These are phyloP conservation scores for Sceloporus undulatus DNA, from an alignment of 2,113 vertebrate species.

Conservation along the genomic window DNA sequence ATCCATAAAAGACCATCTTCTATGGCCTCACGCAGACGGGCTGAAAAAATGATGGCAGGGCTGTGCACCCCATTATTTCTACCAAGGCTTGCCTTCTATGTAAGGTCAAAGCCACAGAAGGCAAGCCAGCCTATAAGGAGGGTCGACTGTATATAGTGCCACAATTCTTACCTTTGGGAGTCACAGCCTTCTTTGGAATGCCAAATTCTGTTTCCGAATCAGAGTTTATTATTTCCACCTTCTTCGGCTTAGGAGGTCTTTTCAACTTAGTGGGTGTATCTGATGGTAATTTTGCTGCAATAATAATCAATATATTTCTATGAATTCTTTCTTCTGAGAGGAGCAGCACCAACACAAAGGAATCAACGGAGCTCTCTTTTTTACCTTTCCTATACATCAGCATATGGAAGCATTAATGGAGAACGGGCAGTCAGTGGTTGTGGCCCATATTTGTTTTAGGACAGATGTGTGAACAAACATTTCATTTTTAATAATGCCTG, in stretches of 20 bases:
- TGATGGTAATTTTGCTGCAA: slow-evolving; percentile 84
- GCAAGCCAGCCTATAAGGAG: too few relatives aligned
- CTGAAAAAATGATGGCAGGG: too few relatives aligned
- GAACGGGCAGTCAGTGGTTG: too few relatives aligned
- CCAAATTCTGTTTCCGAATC: slow-evolving; percentile 94
- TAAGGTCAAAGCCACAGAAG: too few relatives aligned
- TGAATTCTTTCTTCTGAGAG: neutral
- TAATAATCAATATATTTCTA: slow-evolving; percentile 40
- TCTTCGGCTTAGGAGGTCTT: slow-evolving; percentile 91
- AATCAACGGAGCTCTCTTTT: neutral
- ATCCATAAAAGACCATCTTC: too few relatives aligned
- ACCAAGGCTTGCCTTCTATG: too few relatives aligned
- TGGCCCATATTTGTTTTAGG: neutral
- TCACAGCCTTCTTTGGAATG: slow-evolving; percentile 85
- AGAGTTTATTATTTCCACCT: slow-evolving; percentile 89
- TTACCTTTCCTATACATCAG: too few relatives aligned
- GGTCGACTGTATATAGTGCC: neutral
- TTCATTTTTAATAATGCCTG: neutral
- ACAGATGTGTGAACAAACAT: neutral
- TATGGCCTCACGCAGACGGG: too few relatives aligned
- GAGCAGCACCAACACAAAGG: neutral
- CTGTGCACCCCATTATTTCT: too few relatives aligned
- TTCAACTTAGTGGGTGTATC: slow-evolving; percentile 85
- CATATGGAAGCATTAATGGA: neutral
- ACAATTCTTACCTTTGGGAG: slow-evolving; percentile 84